Evolutionary conservation across 2,113 vertebrate genomes (phyloP).

Genomic region (Chrysochloris asiatica): DNA sequence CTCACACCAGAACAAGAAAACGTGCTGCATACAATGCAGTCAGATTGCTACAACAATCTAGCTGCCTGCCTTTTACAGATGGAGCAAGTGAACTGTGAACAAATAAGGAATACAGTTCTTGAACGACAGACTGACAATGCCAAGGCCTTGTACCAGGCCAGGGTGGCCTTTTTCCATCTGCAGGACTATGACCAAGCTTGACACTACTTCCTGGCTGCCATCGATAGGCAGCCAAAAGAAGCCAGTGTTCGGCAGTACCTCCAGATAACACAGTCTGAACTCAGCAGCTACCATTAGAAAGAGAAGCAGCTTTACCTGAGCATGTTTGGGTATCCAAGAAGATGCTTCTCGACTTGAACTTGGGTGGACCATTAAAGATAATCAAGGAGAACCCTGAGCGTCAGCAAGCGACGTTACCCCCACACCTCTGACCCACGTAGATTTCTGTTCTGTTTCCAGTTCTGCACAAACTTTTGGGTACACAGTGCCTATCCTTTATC

Average conservation of each 20-base stretch:
- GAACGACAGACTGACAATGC: conserved; percentile 86
- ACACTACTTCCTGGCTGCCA: conserved; percentile 87
- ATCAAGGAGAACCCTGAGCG: conserved; percentile 16
- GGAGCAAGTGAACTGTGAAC: conserved; percentile 88
- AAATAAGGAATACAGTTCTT: conserved; percentile 92
- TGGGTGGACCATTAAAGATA: neutral
- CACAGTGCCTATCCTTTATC: neutral
- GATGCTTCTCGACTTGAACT: neutral
- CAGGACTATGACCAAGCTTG: conserved; percentile 89
- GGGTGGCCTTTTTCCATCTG: conserved; percentile 90
- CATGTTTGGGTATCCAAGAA: conserved; percentile 87
- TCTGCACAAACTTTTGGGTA: too few relatives aligned
- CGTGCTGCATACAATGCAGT: conserved; percentile 86
- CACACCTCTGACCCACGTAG: conserved; percentile 38
- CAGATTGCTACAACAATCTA: conserved; percentile 95
- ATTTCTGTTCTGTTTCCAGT: neutral
- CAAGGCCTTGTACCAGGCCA: conserved; percentile 93
- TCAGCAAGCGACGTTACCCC: conserved; percentile 22
- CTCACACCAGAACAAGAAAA: conserved; percentile 86
- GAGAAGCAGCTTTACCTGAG: conserved; percentile 91
- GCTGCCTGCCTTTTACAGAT: conserved; percentile 93
- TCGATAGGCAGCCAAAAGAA: conserved; percentile 89
- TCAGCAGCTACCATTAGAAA: conserved; percentile 86
- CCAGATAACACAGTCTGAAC: conserved; percentile 88
- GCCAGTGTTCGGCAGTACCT: conserved; percentile 88